Evolutionary conservation across 2,113 vertebrate genomes (phyloP).

Genomic region (Ochotona princeps): DNA sequence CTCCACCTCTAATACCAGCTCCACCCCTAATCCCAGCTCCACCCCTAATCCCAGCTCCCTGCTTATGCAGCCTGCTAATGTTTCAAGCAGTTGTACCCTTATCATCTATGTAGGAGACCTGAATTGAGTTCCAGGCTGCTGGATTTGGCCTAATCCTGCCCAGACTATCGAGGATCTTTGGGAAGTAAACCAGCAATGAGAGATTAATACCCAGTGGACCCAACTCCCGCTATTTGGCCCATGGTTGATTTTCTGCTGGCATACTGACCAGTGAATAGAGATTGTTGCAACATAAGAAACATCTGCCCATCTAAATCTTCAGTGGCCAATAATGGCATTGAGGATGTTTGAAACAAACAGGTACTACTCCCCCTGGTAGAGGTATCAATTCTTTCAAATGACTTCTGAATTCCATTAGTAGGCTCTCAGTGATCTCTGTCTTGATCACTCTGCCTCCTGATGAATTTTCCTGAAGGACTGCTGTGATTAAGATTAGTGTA

Average conservation of each 20-base stretch:
- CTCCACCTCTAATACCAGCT: too few species aligned
- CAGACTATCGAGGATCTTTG: too few species aligned
- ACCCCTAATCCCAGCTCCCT: too few species aligned
- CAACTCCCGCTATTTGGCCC: background rate
- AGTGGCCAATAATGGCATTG: background rate
- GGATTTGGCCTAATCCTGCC: too few species aligned
- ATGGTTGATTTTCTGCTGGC: slow-evolving; percentile 39
- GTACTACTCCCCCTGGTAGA: background rate
- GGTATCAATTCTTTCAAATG: background rate
- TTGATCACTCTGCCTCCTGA: background rate
- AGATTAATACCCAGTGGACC: background rate
- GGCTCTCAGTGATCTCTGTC: background rate
- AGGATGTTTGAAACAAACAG: background rate
- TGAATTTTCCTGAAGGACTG: background rate
- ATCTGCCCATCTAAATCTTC: background rate
- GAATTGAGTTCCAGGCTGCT: too few species aligned
- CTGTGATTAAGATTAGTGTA: background rate
- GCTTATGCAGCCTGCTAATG: too few species aligned
- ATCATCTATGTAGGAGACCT: too few species aligned
- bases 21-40: too few species aligned
- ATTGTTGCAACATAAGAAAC: background rate
- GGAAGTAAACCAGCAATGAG: too few species aligned
- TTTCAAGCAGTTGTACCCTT: too few species aligned
- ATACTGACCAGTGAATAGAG: background rate
- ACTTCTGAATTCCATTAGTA: background rate